phyloP scores from a whole-genome alignment of 1,140 invertebrate genomes.

The Drosophila guanche region DNA sequence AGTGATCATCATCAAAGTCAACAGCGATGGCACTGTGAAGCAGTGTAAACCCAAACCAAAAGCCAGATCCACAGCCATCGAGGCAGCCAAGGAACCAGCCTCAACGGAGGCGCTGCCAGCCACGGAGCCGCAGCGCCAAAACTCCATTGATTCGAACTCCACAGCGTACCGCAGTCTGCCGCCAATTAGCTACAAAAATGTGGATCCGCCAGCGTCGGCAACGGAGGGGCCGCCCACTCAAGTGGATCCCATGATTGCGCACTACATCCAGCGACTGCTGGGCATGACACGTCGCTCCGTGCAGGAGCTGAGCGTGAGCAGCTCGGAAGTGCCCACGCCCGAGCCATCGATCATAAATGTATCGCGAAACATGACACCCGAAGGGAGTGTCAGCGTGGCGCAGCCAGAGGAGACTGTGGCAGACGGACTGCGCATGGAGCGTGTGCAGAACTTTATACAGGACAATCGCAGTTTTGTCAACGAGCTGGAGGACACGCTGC shows the following conservation, averaged over 20 bases:
- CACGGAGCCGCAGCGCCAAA: constrained; percentile 45
- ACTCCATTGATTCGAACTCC: constrained; percentile 74
- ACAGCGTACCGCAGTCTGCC: constrained; percentile 75
- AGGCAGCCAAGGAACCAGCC: constrained; percentile 6
- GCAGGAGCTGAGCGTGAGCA: constrained; percentile 52
- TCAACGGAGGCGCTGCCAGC: neutral
- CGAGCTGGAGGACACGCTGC: constrained; percentile 70
- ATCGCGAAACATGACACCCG: constrained; percentile 37
- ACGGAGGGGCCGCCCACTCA: neutral
- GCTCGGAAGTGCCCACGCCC: constrained; percentile 68
- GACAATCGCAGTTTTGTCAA: constrained; percentile 76
- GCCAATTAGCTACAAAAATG: constrained; percentile 47
- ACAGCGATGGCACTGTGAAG: constrained; percentile 64
- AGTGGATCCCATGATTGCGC: constrained; percentile 65
- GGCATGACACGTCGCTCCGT: constrained; percentile 61
- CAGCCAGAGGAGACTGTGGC: constrained; percentile 2
- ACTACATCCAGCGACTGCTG: constrained; percentile 76
- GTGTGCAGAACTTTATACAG: constrained; percentile 65
- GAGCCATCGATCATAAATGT: constrained; percentile 64
- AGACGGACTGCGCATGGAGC: constrained; percentile 41
- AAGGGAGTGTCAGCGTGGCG: constrained; percentile 22
- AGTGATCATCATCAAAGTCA: constrained; percentile 71
- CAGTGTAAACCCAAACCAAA: constrained; percentile 46
- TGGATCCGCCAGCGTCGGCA: constrained; percentile 2
- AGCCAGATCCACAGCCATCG: constrained; percentile 2